phyloP scores from a whole-genome alignment of 2,797 vertebrate genomes.

The Molossus alvarezi region DNA sequence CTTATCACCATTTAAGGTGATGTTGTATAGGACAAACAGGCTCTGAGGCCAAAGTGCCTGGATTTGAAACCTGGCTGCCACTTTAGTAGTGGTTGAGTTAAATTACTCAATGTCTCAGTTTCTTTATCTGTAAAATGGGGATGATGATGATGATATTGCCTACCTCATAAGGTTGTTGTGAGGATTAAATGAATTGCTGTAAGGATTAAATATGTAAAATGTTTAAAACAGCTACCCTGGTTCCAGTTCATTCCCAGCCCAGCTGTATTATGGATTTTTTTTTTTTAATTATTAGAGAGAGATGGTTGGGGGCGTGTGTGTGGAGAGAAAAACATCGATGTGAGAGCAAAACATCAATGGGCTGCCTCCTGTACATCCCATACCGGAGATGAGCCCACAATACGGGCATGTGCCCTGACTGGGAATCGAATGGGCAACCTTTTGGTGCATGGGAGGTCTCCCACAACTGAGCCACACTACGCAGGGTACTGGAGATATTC shows the following conservation, averaged over 20 bases:
- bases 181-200: constrained; percentile 6
- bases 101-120: neutral
- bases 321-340: too few relatives aligned
- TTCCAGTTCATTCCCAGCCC: neutral
- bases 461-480: neutral
- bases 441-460: too few relatives aligned
- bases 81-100: neutral
- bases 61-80: neutral
- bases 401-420: too few relatives aligned
- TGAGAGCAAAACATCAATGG: too few relatives aligned
- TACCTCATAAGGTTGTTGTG: neutral
- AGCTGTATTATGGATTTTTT: neutral
- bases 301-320: too few relatives aligned
- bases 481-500: neutral
- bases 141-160: neutral
- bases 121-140: constrained; percentile 32
- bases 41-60: constrained; percentile 27
- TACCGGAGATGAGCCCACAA: too few relatives aligned
- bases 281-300: too few relatives aligned
- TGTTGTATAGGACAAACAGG: neutral
- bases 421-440: too few relatives aligned
- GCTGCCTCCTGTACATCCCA: too few relatives aligned
- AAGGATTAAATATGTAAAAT: neutral
- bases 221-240: neutral
- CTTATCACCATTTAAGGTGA: neutral